phyloP scores from a whole-genome alignment of 2,113 vertebrate species.

The Hemiprocne comata region DNA sequence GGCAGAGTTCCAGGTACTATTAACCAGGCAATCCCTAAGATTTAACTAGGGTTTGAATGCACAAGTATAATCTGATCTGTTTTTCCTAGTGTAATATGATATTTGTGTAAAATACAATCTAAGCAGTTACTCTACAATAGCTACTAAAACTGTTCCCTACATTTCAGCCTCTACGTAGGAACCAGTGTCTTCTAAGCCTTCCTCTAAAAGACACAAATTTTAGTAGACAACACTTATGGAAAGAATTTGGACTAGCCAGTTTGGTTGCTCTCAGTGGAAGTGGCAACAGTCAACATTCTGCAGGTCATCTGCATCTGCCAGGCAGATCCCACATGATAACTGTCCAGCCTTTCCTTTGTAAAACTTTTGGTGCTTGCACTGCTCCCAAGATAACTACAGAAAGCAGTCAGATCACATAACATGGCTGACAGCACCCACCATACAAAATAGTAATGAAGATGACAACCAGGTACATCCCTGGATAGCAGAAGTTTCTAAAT shows the following conservation, averaged over 20 bases:
- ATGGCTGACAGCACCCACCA: neutral
- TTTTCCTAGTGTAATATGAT: neutral
- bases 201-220: neutral
- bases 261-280: neutral
- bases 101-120: neutral
- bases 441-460: neutral
- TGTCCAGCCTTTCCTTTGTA: neutral
- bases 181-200: neutral
- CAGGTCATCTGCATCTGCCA: accelerated
- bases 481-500: neutral
- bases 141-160: neutral
- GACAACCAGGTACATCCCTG: neutral
- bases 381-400: neutral
- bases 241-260: neutral
- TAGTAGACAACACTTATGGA: neutral
- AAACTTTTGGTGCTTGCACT: neutral
- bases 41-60: neutral
- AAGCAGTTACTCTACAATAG: neutral
- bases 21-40: neutral
- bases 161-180: conserved; percentile 1
- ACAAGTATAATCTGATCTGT: neutral
- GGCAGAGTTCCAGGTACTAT: neutral
- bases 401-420: accelerated
- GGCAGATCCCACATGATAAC: neutral
- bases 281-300: neutral